These are phyloP conservation scores for Heliconius eleuchia DNA, from an alignment of 1,140 invertebrate species.

Conservation along the genomic window DNA sequence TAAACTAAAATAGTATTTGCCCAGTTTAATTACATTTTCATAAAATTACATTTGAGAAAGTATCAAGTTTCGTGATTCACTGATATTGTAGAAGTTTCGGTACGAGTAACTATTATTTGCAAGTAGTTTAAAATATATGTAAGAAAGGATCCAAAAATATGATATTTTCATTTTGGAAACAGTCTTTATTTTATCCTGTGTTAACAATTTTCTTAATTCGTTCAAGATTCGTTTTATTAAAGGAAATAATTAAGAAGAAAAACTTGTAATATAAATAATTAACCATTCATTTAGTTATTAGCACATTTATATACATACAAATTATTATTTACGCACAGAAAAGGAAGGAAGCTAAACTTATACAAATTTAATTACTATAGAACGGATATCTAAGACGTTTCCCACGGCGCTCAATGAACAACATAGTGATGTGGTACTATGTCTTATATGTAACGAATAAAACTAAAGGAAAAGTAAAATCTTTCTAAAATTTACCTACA, in stretches of 20 bases:
- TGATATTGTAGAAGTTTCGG: neutral
- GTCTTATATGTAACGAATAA: no score
- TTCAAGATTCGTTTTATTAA: no score
- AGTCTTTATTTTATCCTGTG: no score
- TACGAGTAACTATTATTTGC: neutral
- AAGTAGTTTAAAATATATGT: neutral
- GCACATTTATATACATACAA: neutral
- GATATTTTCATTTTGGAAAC: no score
- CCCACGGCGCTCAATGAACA: conserved; percentile 13
- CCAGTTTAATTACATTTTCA: neutral
- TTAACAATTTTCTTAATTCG: no score
- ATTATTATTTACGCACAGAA: neutral
- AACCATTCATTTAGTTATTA: no score
- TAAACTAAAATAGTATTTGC: neutral
- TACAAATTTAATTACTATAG: conserved; percentile 1
- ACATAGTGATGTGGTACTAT: neutral
- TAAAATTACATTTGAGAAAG: neutral
- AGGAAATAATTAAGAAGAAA: no score
- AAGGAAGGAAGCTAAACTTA: neutral
- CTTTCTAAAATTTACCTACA: no score
- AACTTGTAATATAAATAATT: no score
- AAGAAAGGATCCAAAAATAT: neutral
- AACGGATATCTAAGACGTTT: conserved; percentile 15
- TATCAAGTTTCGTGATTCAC: neutral
- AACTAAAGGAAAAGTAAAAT: no score